Conservation (phyloP, 2,888 invertebrate species). For the Dryadula phaetusa region DNA sequence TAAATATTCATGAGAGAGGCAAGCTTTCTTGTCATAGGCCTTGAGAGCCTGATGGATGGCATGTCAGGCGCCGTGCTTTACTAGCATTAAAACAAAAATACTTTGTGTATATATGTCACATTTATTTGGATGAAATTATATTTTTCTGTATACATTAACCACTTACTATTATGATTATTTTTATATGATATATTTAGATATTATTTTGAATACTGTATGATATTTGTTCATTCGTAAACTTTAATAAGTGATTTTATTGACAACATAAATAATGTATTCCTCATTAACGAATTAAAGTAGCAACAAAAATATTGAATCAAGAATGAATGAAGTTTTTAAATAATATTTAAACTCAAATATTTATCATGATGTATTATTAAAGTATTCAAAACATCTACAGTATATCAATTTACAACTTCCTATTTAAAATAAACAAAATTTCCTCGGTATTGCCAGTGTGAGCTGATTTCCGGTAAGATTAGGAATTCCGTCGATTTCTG, state of each 20-base stretch:
- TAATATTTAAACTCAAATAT: no score
- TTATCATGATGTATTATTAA: no score
- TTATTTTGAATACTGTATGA: no score
- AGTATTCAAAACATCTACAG: background rate
- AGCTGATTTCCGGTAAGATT: constrained; percentile 65
- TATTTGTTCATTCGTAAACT: no score
- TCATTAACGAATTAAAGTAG: no score
- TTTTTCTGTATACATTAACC: background rate
- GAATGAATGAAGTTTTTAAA: no score
- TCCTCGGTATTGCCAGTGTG: constrained; percentile 38
- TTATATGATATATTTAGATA: no score
- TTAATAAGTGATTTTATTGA: no score
- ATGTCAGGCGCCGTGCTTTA: constrained; percentile 58
- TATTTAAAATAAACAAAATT: constrained; percentile 39
- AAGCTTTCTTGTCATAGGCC: constrained; percentile 79
- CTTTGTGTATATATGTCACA: constrained; percentile 12
- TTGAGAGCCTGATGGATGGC: constrained; percentile 77
- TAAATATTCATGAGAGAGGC: constrained; percentile 79
- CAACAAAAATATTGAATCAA: no score
- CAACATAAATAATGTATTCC: no score
- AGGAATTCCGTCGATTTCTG: constrained; percentile 53
- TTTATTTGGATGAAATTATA: background rate
- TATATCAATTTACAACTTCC: constrained; percentile 30
- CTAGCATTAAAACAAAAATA: constrained; percentile 48
- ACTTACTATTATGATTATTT: background rate